Percentiles rank a stretch among this genome's conserved stretches.
Conservation (phyloP, 2,113 vertebrate species). For the Chloropsis hardwickii region DNA sequence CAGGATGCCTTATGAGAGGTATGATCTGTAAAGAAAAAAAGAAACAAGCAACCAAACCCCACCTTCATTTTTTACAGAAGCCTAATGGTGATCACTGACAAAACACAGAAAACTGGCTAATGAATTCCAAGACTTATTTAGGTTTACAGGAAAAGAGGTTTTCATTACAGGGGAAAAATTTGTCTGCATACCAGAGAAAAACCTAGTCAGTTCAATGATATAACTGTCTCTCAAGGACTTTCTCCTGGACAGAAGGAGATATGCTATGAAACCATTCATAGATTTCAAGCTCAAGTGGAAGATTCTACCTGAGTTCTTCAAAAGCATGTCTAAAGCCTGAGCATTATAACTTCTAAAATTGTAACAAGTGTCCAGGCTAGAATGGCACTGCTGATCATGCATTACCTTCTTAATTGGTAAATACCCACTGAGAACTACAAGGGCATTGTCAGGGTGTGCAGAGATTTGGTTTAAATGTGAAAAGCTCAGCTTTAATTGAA, state of each 20-base stretch:
- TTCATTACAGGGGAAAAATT: background rate
- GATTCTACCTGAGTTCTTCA: background rate
- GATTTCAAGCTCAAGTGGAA: background rate
- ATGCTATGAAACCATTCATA: background rate
- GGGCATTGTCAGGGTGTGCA: background rate
- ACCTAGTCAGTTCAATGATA: background rate
- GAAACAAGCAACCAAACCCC: background rate
- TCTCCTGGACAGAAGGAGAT: background rate
- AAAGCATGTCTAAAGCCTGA: background rate
- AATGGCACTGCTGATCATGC: fast-evolving
- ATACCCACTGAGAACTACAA: background rate
- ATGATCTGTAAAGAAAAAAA: background rate
- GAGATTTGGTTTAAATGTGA: background rate
- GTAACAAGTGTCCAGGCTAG: background rate
- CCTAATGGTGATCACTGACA: background rate
- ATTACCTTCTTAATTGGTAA: background rate
- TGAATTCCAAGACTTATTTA: background rate
- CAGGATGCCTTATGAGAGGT: background rate
- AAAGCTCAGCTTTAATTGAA: background rate
- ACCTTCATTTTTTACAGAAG: background rate
- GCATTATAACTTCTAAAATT: background rate
- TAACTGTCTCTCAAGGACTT: background rate
- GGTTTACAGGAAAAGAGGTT: background rate
- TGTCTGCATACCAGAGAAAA: background rate
- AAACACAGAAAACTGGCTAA: background rate